These are phyloP conservation scores for Parascotia fuliginaria DNA, from an alignment of 2,888 invertebrate genomes.

Conservation along the genomic window DNA sequence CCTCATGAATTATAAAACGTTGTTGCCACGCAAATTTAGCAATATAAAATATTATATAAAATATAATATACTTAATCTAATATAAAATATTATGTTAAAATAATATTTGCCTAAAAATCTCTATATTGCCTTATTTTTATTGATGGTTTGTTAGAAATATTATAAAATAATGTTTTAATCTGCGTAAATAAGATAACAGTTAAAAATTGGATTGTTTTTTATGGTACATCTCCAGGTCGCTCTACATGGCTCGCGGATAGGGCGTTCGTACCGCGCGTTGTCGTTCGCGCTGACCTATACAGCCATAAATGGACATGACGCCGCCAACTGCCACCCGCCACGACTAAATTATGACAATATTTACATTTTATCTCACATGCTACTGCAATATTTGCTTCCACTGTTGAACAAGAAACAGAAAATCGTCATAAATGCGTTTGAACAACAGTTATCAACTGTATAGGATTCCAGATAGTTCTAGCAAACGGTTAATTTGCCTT, in stretches of 20 bases:
- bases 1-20: conserved; percentile 11
- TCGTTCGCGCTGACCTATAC: conserved; percentile 62
- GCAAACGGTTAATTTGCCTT: conserved; percentile 24
- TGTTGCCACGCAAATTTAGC: not conserved
- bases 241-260: conserved; percentile 61
- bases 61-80: no score
- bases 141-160: no score
- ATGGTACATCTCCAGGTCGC: conserved; percentile 46
- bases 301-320: conserved; percentile 71
- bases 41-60: not conserved
- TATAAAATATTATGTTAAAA: no score
- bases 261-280: conserved; percentile 49
- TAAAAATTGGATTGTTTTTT: conserved; percentile 29
- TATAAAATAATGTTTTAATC: no score
- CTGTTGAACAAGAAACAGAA: conserved; percentile 34
- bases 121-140: no score
- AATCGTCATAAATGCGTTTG: conserved; percentile 18
- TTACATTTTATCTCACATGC: conserved; percentile 62
- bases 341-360: conserved; percentile 71
- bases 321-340: conserved; percentile 61
- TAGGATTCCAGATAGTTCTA: conserved; percentile 19
- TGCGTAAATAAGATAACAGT: not conserved
- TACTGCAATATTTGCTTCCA: conserved; percentile 54
- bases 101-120: no score
- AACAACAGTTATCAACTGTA: conserved; percentile 30